Percentiles rank a stretch among this genome's conserved stretches.
Evolutionary conservation across 2,888 invertebrate genomes (phyloP).

Genomic region (Aphodius granarius): DNA sequence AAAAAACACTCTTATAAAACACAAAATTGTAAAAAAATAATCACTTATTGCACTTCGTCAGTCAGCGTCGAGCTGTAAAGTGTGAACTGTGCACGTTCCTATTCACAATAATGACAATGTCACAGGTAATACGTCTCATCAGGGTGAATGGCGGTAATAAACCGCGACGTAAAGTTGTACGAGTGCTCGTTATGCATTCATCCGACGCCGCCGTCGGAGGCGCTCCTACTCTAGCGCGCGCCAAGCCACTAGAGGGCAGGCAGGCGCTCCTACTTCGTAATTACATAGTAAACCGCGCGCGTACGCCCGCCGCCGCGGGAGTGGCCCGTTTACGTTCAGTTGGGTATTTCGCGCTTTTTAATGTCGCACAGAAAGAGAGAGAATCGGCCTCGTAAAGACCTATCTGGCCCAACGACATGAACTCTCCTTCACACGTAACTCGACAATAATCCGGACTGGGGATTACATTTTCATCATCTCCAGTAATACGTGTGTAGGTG

Average conservation of each 20-base stretch:
- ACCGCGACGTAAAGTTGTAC: background rate
- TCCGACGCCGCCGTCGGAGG: background rate
- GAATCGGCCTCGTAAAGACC: background rate
- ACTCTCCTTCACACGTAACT: conserved; percentile 15
- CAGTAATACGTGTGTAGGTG: conserved; percentile 42
- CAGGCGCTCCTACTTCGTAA: background rate
- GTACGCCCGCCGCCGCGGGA: background rate
- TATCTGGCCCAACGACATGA: background rate
- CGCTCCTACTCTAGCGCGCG: background rate
- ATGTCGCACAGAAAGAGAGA: background rate
- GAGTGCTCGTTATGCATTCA: background rate
- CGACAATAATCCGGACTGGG: conserved; percentile 47
- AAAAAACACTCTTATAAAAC: background rate
- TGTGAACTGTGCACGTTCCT: background rate
- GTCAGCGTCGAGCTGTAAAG: background rate
- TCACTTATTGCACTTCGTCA: background rate
- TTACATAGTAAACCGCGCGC: background rate
- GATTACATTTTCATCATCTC: conserved; percentile 49
- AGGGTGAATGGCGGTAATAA: background rate
- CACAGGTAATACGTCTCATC: background rate
- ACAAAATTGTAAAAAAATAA: background rate
- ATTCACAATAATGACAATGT: background rate
- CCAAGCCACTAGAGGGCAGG: background rate
- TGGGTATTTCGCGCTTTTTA: background rate
- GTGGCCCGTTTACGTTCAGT: background rate